phyloP scores from a whole-genome alignment of 2,797 vertebrate species.

The Aplochiton taeniatus region DNA sequence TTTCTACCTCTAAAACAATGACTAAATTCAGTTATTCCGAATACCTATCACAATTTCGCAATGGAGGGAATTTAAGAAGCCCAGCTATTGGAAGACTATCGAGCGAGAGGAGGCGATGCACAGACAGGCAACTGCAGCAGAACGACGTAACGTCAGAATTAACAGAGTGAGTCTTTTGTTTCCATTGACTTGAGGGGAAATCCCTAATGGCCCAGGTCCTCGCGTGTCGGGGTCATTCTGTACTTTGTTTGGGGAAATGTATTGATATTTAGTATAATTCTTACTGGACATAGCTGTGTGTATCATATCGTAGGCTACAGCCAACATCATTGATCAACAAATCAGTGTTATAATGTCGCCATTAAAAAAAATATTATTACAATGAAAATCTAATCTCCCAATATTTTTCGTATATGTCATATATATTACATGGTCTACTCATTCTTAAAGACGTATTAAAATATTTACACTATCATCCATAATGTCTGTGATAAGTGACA shows the following conservation, averaged over 20 bases:
- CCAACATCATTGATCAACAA: no score
- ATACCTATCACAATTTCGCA: constrained; percentile 90
- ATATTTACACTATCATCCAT: no score
- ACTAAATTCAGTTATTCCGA: constrained; percentile 90
- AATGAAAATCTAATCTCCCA: no score
- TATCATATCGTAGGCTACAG: no score
- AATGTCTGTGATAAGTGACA: not conserved
- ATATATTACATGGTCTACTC: no score
- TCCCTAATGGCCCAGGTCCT: not conserved
- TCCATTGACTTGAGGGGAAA: constrained; percentile 14
- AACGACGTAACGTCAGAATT: constrained; percentile 58
- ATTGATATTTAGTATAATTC: no score
- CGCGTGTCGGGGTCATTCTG: not conserved
- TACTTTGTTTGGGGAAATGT: not conserved
- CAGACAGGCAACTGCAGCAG: constrained; percentile 60
- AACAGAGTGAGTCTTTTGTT: constrained; percentile 73
- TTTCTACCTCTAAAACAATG: constrained; percentile 68
- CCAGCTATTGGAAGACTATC: constrained; percentile 30
- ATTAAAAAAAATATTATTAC: no score
- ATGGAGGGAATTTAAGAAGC: constrained; percentile 63
- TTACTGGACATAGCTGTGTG: no score
- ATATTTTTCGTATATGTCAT: no score
- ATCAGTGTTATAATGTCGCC: no score
- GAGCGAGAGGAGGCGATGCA: constrained; percentile 54
- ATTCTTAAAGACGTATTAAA: no score